Base-by-base conservation (phyloP, 2,888 invertebrate genomes). In the Phyllotreta cruciferae region DNA sequence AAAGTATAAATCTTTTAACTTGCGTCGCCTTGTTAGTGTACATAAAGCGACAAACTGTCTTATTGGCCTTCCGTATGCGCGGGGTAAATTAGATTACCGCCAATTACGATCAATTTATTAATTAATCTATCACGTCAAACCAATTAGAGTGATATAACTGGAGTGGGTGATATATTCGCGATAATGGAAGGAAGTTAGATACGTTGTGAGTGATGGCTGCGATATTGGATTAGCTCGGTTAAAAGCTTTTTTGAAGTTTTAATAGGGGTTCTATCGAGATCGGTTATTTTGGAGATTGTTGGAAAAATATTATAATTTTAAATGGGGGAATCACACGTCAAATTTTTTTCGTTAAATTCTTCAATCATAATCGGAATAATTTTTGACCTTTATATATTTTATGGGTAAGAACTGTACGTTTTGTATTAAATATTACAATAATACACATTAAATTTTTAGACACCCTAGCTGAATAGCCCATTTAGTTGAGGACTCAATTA, bases 91-190 rank as follows among this genome's bases (percentile, higher is more conserved):
- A 37, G 52, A 38, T 52, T 52, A 52, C 52, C 50, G 8, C 34
- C 52, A 52, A 52, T 52, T 52, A 52, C 38, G 11, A 37, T 13
- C 52, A 41, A 54, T 54, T 54, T 54, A 54, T 54, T 54, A 54
- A 54, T 54, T 54, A 54, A 54, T 54, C 54, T 41, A 35, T 54
- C 42, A 54, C 54, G 34, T 54, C 54, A 54, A 41, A 54, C 34
- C 42, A 54, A 54, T 54, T 35, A 54, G 38, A 54, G 41, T 41
- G 54, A 54, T 35, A 10, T 39, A 54, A 54, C 14, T 54, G 54
- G 54, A 24, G 42, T 24, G 24, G 24, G 24, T 24, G 24, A 24
- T 54, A 54, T 52, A 52, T 37, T 52, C 5, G 11, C 52, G 37
- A 52, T 52, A 52, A 52, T 52, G 52, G 52, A 52, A 52, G 37